Base-by-base conservation (phyloP, 2,797 vertebrate genomes). In the Coccyzus lansbergi region DNA sequence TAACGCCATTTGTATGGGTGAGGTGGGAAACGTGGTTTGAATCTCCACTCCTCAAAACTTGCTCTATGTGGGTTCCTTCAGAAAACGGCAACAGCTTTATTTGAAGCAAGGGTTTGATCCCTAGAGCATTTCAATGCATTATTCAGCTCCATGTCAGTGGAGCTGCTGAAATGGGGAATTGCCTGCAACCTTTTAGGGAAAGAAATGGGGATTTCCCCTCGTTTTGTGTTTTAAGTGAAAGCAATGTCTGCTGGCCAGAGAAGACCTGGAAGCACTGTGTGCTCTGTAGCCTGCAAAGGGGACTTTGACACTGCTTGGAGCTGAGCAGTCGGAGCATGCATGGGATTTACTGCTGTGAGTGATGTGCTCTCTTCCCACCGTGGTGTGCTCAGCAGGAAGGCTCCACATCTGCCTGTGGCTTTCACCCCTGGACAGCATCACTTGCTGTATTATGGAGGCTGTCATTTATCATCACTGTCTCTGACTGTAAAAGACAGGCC, bases 371-470 rank as follows among this genome's bases (percentile, higher is more conserved):
- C 79, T 68, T 89, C 52, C 68, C 78, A 83, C 58, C 2, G 2
- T 7, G 7, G 26, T 44, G 21, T 9, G 34, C 62, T 62, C 46
- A 33, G 72, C 19, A 6, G 89, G 79, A 75, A 85, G 38, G 75
- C 79, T 83, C 80, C 36, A n/a, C 55, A 51, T 88, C 80, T 82
- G 77, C 82, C 78, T 38, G 70, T 42, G 58, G 81, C 92, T 96
- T 90, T 86, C 0, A 29, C 92, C 92, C 40, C 84, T 92, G 83
- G 86, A 88, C 59, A 86, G 70, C 79, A 76, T 90, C 74, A 60
- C 74, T 95, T 91, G 89, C 77, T 84, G 87, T 89, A 88, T 95
- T 96, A 91, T 79, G 93, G 94, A 88, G 80, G 44, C 93, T 95
- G 92, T 95, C 93, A 77, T 90, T 94, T 92, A 56, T 95, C 77